These are phyloP conservation scores for Syrphus vitripennis DNA, from an alignment of 2,888 invertebrate genomes.

Conservation along the genomic window DNA sequence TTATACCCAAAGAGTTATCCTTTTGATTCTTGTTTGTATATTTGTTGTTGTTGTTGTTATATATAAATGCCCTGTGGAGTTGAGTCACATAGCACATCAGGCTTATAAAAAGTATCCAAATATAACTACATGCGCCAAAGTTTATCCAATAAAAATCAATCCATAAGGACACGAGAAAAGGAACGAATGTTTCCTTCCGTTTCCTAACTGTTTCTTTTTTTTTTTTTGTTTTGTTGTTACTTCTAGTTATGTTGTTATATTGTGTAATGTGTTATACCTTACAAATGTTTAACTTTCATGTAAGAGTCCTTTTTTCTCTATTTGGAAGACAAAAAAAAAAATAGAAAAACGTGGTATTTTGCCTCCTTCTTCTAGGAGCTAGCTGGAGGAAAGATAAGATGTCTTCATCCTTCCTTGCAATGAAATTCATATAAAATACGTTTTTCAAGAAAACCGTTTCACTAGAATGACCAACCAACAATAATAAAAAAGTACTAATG, in stretches of 20 bases:
- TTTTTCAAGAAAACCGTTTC: slow-evolving; percentile 43
- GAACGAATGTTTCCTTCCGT: slow-evolving; percentile 57
- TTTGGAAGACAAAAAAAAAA: not conserved
- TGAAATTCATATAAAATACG: slow-evolving; percentile 62
- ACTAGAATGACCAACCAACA: slow-evolving; percentile 43
- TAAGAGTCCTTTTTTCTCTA: slow-evolving; percentile 4
- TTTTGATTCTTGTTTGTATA: not conserved
- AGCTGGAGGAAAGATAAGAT: not conserved
- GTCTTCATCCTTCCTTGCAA: not conserved
- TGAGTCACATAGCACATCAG: not conserved
- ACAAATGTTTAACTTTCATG: slow-evolving; percentile 50
- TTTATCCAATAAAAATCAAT: slow-evolving; percentile 67
- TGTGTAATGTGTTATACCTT: slow-evolving; percentile 18
- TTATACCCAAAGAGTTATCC: slow-evolving; percentile 23
- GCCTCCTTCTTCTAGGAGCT: no score
- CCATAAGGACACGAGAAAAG: slow-evolving; percentile 36
- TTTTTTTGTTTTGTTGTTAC: not conserved
- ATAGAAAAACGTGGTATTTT: not conserved
- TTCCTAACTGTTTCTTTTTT: not conserved
- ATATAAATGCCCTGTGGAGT: slow-evolving; percentile 18
- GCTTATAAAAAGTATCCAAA: slow-evolving; percentile 6
- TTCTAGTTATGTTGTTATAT: slow-evolving; percentile 10
- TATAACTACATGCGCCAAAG: slow-evolving; percentile 65
- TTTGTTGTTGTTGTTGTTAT: not conserved
- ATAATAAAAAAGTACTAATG: slow-evolving; percentile 47